phyloP scores from a whole-genome alignment of 2,113 vertebrate genomes.

The Uria lomvia region DNA sequence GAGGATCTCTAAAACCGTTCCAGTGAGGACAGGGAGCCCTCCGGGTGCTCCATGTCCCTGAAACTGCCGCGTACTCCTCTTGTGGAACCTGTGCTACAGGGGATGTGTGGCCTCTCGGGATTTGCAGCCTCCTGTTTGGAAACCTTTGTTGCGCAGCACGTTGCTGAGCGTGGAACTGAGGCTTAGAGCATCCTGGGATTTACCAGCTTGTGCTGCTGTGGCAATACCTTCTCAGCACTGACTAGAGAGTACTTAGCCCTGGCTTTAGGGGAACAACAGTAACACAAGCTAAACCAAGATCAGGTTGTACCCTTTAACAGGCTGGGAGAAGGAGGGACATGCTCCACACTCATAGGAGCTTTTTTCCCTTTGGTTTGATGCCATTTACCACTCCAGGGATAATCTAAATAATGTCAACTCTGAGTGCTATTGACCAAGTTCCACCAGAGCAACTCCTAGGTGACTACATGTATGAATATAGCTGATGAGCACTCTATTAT shows the following conservation, averaged over 20 bases:
- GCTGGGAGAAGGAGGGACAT: background rate
- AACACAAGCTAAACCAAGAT: background rate
- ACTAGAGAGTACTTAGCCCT: background rate
- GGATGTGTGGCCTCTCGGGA: accelerated
- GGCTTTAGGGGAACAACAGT: background rate
- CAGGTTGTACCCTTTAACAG: background rate
- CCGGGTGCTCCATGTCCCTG: background rate
- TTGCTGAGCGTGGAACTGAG: background rate
- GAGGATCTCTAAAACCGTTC: background rate
- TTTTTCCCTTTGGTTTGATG: background rate
- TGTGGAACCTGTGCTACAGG: background rate
- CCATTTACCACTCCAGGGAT: background rate
- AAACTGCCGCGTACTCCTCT: background rate
- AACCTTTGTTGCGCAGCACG: background rate
- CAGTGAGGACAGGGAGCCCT: background rate
- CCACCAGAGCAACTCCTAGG: background rate
- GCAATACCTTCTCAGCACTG: background rate
- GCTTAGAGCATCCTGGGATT: background rate
- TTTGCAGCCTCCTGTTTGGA: background rate
- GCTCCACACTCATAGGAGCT: background rate
- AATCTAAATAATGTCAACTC: background rate
- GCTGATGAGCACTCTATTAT: background rate
- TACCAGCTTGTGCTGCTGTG: background rate
- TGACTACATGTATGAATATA: background rate
- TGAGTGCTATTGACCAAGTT: background rate